Evolutionary conservation across 2,113 vertebrate species (phyloP), one percentile per base, ranked within the genome.

Genomic region (Phalacrocorax brasilianus): DNA sequence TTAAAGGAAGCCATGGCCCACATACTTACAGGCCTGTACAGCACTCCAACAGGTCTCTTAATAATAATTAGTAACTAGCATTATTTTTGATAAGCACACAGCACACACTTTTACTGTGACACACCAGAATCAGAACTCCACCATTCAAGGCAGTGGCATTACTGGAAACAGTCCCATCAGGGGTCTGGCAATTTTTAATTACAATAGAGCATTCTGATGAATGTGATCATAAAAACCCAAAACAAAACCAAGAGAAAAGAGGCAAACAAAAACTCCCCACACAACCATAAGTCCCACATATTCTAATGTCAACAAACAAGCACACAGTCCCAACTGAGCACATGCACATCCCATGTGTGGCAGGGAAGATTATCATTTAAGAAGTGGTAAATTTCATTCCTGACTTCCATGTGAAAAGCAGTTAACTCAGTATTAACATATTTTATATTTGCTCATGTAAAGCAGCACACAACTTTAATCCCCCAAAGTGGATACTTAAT

Each of bases 281-380:
- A 42, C 5, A 58, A 19, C 27, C 32, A 1, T 21, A 50, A 80
- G 15, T 56, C 38, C 18, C 63, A 30, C 21, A 30, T 18, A 62
- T 40, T 62, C 15, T 63, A 33, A 44, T 17, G 14, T 15, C 42
- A 67, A 50, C 18, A 80, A 79, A 35, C 4, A 26, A 3, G 5
- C 17, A 40, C 38, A 42, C 5, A 66, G n/a, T 15, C 32, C 24
- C n/a, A 79, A 1, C 12, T 8, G 14, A 66, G 35, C 35, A 61
- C 2, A 2, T 33, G 8, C 2, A 9, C 5, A 17, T 49, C 17
- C 7, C 18, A 38, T 4, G 2, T 23, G 20, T 63, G 27, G 20
- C 15, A 76, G 21, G 32, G 12, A 73, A 81, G 6, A 8, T 0
- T 53, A n/a, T 35, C 9, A 21, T 40, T 42, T 32, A 59, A 73